phyloP scores from a whole-genome alignment of 2,888 invertebrate genomes.

The Pristionchus japonicus region DNA sequence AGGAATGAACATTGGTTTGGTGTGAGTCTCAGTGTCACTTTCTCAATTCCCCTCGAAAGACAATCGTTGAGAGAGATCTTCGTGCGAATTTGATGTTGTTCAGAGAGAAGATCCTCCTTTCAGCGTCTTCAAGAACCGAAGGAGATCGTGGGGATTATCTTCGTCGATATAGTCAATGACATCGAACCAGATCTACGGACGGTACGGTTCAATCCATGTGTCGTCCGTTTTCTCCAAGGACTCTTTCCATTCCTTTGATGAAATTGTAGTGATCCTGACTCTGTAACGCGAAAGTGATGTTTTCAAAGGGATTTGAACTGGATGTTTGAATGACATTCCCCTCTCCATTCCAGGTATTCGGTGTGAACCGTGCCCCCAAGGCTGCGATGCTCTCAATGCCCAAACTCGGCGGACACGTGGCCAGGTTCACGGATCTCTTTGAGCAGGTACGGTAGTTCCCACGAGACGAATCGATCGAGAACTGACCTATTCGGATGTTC shows the following conservation, averaged over 20 bases:
- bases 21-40: background rate
- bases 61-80: background rate
- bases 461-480: background rate
- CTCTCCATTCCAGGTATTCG: constrained; percentile 64
- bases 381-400: constrained; percentile 73
- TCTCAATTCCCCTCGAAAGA: background rate
- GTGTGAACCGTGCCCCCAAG: constrained; percentile 73
- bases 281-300: too few relatives aligned
- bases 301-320: too few relatives aligned
- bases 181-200: constrained; percentile 70
- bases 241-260: too few relatives aligned
- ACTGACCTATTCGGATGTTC: background rate
- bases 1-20: background rate
- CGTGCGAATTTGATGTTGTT: background rate
- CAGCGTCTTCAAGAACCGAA: constrained; percentile 72
- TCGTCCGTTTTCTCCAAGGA: background rate
- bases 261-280: too few relatives aligned
- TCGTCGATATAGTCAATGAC: constrained; percentile 72
- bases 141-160: constrained; percentile 71
- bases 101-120: constrained; percentile 35
- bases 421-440: constrained; percentile 69
- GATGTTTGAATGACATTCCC: background rate
- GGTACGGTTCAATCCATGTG: constrained; percentile 47
- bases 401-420: constrained; percentile 73
- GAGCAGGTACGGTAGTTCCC: constrained; percentile 65